These are phyloP conservation scores for Etheostoma nigrum DNA, from an alignment of 2,797 vertebrate genomes.

Conservation along the genomic window DNA sequence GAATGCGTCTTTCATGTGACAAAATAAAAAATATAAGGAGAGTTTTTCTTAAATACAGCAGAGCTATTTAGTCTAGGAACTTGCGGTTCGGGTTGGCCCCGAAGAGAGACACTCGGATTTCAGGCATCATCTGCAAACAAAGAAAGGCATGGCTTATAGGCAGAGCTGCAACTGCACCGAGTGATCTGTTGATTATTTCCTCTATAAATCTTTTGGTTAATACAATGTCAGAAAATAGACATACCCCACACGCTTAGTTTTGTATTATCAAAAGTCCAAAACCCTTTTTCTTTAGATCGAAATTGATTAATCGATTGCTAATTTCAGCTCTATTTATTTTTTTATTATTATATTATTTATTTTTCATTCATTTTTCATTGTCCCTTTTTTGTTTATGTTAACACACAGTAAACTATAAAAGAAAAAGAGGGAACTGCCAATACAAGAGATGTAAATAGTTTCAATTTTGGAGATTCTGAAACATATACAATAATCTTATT, in stretches of 20 bases:
- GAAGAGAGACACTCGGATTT: slow-evolving; percentile 93
- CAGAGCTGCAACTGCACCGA: not conserved
- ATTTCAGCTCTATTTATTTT: not conserved
- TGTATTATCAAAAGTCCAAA: not conserved
- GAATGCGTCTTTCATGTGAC: slow-evolving; percentile 72
- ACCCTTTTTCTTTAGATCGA: not conserved
- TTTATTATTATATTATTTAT: too few species aligned
- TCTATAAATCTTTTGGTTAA: not conserved
- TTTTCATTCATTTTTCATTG: not conserved
- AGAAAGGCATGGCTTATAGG: not conserved
- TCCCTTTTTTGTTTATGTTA: too few species aligned
- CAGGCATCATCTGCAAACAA: slow-evolving; percentile 94
- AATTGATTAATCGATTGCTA: not conserved
- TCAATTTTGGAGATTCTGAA: not conserved
- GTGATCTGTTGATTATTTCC: not conserved
- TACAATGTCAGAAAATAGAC: not conserved
- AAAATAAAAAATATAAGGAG: slow-evolving; percentile 70
- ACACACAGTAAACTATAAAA: too few species aligned
- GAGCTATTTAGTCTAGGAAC: slow-evolving; percentile 90
- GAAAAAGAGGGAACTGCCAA: not conserved
- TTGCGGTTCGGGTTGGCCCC: slow-evolving; percentile 95
- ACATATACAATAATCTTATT: not conserved
- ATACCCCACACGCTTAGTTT: not conserved
- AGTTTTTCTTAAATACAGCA: slow-evolving; percentile 7
- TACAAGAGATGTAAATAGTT: not conserved